phyloP scores from a whole-genome alignment of 2,113 vertebrate genomes.

The Hemicordylus capensis region DNA sequence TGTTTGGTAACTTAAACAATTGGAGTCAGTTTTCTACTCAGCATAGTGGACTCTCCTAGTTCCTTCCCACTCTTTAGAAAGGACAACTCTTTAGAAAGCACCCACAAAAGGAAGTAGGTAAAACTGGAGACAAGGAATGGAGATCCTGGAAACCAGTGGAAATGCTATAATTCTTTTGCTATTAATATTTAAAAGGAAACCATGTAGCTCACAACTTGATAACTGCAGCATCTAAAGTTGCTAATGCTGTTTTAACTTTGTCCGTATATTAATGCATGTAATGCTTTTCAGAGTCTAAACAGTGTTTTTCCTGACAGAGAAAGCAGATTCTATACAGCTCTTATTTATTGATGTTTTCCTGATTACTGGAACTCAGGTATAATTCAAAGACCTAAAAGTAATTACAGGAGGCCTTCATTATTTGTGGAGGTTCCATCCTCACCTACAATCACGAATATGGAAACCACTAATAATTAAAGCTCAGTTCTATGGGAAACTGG shows the following conservation, averaged over 20 bases:
- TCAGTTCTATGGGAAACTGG: too few species aligned
- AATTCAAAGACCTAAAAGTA: constrained; percentile 6
- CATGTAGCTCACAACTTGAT: not conserved
- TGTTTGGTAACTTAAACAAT: not conserved
- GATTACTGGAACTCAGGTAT: not conserved
- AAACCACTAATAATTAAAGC: too few species aligned
- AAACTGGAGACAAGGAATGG: not conserved
- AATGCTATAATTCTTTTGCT: not conserved
- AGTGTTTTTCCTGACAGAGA: not conserved
- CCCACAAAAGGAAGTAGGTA: not conserved
- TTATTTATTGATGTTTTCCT: not conserved
- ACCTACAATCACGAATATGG: too few species aligned
- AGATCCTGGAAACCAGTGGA: not conserved
- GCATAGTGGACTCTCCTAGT: not conserved
- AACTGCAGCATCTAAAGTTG: not conserved
- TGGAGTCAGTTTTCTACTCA: not conserved
- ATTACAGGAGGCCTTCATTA: too few species aligned
- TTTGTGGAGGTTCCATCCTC: too few species aligned
- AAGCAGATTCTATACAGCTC: constrained; percentile 14
- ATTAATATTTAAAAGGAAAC: not conserved
- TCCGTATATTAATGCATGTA: not conserved
- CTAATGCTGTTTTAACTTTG: not conserved
- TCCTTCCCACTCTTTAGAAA: not conserved
- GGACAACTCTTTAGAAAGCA: not conserved
- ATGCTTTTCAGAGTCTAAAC: constrained; percentile 3